Evolutionary conservation across 2,888 invertebrate species (phyloP).

Genomic region (Marronus borbonicus): DNA sequence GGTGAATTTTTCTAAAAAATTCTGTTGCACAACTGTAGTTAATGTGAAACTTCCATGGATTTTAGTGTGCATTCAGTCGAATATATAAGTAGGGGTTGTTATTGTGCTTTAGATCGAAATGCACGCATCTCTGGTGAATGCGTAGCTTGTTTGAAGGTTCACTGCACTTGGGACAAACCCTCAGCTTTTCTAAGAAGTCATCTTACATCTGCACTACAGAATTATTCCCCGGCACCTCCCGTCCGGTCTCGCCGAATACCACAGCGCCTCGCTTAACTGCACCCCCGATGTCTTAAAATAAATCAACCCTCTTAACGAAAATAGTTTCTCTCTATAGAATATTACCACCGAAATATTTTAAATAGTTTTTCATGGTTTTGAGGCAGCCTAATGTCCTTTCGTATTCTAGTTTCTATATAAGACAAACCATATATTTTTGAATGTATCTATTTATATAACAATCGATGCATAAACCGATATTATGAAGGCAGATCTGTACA

Average conservation of each 20-base stretch:
- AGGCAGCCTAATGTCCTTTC: slow-evolving; percentile 13
- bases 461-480: not conserved
- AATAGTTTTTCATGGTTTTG: slow-evolving; percentile 20
- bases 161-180: slow-evolving; percentile 58
- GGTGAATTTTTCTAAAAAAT: not conserved
- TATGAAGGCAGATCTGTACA: too few relatives aligned
- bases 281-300: slow-evolving; percentile 50
- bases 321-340: slow-evolving; percentile 53
- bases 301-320: slow-evolving; percentile 50
- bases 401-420: not conserved
- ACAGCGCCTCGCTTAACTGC: slow-evolving; percentile 53
- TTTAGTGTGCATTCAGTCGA: slow-evolving; percentile 38
- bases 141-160: slow-evolving; percentile 58
- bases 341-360: slow-evolving; percentile 43
- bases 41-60: slow-evolving; percentile 37
- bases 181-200: slow-evolving; percentile 60
- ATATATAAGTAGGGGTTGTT: slow-evolving; percentile 50
- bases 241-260: slow-evolving; percentile 54
- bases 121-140: slow-evolving; percentile 56
- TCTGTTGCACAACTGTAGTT: slow-evolving; percentile 26
- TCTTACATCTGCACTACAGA: slow-evolving; percentile 58
- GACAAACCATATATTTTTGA: slow-evolving; percentile 1
- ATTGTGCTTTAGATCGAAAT: slow-evolving; percentile 56
- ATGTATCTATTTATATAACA: not conserved
- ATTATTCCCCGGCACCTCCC: slow-evolving; percentile 45